phyloP scores from a whole-genome alignment of 2,888 invertebrate genomes.

The Acronicta aceris region DNA sequence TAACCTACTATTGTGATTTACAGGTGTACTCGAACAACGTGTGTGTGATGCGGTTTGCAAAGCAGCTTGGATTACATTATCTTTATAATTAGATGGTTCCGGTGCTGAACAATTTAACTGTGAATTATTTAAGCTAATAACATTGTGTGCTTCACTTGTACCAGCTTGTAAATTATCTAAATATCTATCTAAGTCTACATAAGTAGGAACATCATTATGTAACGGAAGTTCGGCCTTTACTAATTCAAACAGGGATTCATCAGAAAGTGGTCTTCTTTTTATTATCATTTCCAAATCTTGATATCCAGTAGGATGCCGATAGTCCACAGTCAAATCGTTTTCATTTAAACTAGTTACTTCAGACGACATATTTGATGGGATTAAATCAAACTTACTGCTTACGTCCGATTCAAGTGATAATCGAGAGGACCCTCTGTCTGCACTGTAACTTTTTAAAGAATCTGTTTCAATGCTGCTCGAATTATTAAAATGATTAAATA shows the following conservation, averaged over 20 bases:
- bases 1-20: constrained; percentile 63
- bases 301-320: constrained; percentile 81
- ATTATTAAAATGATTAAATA: constrained; percentile 74
- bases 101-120: constrained; percentile 62
- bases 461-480: constrained; percentile 82
- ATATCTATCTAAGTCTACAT: constrained; percentile 92
- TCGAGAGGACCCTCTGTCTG: constrained; percentile 83
- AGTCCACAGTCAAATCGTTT: constrained; percentile 87
- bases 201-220: constrained; percentile 82
- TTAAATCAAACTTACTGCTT: constrained; percentile 85
- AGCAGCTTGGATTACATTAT: constrained; percentile 65
- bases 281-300: constrained; percentile 90
- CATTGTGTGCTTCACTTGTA: constrained; percentile 61
- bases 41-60: constrained; percentile 62
- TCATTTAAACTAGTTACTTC: constrained; percentile 82
- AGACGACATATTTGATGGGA: constrained; percentile 80
- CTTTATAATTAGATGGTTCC: constrained; percentile 65
- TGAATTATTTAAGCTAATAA: constrained; percentile 53
- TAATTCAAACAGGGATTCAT: constrained; percentile 92
- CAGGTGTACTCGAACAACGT: constrained; percentile 81
- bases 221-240: constrained; percentile 89
- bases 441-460: constrained; percentile 83
- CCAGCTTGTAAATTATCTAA: constrained; percentile 90
- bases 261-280: constrained; percentile 93
- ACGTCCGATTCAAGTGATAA: constrained; percentile 85